Conservation (phyloP, 37 sponge, comb jelly and placozoan species). For the Mnemiopsis leidyi region DNA sequence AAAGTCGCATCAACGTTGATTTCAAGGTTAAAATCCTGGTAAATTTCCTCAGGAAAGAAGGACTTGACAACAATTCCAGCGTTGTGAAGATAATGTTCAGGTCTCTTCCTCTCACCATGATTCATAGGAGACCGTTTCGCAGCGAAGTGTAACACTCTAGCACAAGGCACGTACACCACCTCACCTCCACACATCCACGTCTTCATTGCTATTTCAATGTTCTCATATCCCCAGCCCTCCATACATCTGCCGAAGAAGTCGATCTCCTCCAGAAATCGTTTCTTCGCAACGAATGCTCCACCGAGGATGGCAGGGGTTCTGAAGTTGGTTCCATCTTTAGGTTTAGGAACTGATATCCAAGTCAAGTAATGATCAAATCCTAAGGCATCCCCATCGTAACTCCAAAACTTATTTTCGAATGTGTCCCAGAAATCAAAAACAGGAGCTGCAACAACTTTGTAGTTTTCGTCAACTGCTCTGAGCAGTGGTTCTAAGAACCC, state of each 20-base stretch:
- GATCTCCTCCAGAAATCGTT: conserved; percentile 11
- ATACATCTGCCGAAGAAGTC: conserved; percentile 26
- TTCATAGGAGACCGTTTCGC: background rate
- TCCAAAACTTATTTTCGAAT: background rate
- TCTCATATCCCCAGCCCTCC: conserved; percentile 62
- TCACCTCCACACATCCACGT: conserved; percentile 37
- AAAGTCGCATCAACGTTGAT: background rate
- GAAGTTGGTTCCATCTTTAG: background rate
- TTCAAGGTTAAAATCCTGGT: background rate
- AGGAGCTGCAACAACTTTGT: conserved; percentile 26
- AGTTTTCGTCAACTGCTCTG: background rate
- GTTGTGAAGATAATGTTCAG: background rate
- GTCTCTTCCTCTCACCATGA: background rate
- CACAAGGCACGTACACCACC: background rate
- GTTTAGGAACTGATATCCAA: background rate
- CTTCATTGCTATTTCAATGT: conserved; percentile 26
- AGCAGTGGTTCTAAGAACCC: conserved; percentile 40
- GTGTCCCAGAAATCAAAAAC: background rate
- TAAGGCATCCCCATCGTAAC: background rate
- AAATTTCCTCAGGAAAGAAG: background rate
- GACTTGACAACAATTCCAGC: background rate
- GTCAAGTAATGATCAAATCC: conserved; percentile 5
- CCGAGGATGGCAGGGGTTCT: background rate
- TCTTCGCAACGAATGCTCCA: conserved; percentile 35
- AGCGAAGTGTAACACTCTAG: background rate